Base-by-base conservation (phyloP, 2,113 vertebrate genomes). In the Pao palembangensis region DNA sequence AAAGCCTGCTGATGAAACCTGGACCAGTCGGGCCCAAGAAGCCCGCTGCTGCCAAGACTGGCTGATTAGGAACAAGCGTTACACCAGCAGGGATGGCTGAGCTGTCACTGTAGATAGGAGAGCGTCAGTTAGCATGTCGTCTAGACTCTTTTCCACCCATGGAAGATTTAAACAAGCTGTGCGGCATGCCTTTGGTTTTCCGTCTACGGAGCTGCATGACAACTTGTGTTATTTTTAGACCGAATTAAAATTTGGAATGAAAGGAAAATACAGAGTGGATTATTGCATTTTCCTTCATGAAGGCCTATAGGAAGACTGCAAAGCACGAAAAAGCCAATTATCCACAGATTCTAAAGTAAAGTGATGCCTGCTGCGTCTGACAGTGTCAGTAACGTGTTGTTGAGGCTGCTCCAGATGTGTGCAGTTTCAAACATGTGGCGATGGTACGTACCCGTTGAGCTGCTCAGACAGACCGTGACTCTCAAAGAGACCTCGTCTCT, bases 401-500 rank as follows among this genome's bases (percentile, higher is more conserved):
- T 38, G 34, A 12, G 34, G 34, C 11, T 38, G 34, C 11, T 38
- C 34, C 34, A 38, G 34, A 11, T 38, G 34, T 38, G 34, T 38
- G 34, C 34, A 38, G 8, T 38, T 38, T 38, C 34, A 57, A 55
- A 18, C 34, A 12, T 49, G n/a, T 42, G 47, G 55, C 2, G 44
- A 64, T 28, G 65, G 74, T 85, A 96, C 96, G 88, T 95, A 98
- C 96, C 95, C 95, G 83, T 98, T 98, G 78, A 93, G 89, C 71
- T 93, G 90, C 73, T 94, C 94, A 73, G 73, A 88, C 62, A 91
- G 90, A 63, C 91, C 93, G 85, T 93, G 93, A 89, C 88, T 91
- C 70, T 95, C 93, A 87, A 85, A 81, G 67, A 92, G 85, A 87
- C 95, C 96, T 82, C 95, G 93, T 81, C 88, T 93, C 70, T 93